Conservation (phyloP, 1,140 invertebrate species). For the Subanguina moxae region DNA sequence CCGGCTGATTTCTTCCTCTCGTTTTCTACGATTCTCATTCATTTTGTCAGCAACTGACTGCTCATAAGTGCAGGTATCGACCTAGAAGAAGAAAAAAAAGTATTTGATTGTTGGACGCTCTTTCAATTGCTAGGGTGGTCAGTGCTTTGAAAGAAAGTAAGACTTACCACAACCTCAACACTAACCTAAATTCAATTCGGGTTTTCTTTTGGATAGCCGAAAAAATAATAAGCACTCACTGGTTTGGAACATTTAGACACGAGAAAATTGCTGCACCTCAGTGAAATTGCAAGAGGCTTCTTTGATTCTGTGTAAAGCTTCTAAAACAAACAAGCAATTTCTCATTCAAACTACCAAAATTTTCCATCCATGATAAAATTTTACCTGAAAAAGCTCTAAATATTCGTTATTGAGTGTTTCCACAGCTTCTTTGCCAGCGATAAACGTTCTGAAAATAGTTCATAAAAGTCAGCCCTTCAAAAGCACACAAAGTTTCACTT, state of each 20-base stretch:
- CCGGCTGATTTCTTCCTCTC: conserved; percentile 30
- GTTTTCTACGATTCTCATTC: conserved; percentile 41
- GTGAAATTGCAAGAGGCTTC: conserved; percentile 15
- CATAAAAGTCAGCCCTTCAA: background rate
- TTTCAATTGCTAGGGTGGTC: too few relatives aligned
- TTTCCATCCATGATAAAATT: too few relatives aligned
- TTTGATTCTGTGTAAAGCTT: conserved; percentile 21
- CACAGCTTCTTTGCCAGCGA: conserved; percentile 30
- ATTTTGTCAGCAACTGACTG: conserved; percentile 28
- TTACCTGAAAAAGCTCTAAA: conserved; percentile 20
- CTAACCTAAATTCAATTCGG: background rate
- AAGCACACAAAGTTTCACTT: conserved; percentile 12
- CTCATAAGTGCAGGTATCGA: conserved; percentile 23
- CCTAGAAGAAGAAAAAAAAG: conserved; percentile 12
- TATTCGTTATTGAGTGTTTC: conserved; percentile 29
- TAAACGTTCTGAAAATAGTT: conserved; percentile 28
- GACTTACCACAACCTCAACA: too few relatives aligned
- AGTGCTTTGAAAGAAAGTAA: too few relatives aligned
- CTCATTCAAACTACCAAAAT: too few relatives aligned
- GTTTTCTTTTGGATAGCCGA: background rate
- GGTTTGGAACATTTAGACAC: conserved; percentile 25
- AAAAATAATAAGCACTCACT: conserved; percentile 11
- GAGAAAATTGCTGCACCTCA: conserved; percentile 33
- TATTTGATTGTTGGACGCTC: background rate
- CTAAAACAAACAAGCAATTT: too few relatives aligned